Evolutionary conservation across 2,888 invertebrate species (phyloP), one percentile per base, ranked within the genome.

Genomic region (Phanerotoma sp.): DNA sequence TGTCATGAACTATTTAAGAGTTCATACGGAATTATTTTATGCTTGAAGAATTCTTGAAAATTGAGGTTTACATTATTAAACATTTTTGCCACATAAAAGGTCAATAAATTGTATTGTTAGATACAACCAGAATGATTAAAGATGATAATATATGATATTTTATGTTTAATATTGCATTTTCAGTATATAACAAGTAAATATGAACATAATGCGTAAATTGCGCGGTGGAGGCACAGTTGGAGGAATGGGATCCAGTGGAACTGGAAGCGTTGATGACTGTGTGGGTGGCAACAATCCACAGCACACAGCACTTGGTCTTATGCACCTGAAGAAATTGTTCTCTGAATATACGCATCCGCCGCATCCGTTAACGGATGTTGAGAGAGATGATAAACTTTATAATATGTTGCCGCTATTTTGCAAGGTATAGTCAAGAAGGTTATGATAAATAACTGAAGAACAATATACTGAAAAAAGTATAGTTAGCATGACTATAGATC

Each of bases 351-450:
- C 91, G 30, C 94, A 96, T 79, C 93, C 95, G 33, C 82, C 89
- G 32, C 88, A 92, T 66, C 86, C 89, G 3, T 81, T 93, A 11
- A 83, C 85, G 37, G 92, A 93, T 61, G 81, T 84, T 51, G 93
- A 94, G 76, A 86, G 89, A 71, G 96, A 97, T 79, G 91, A 91
- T 72, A 94, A 95, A 78, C 83, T 98, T 11, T 96, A 96, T 79
- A 95, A 94, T 77, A 96, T 99, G 94, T 82, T 99, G 74, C 98
- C 98, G 51, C 82, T 98, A 33, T 98, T 98, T 81, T 96, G 96
- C 81, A 97, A 96, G 86, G 96, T 95, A 82, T 70, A 41, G n/a
- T n/a, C n/a, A n/a, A n/a, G n/a, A n/a, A n/a, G n/a, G n/a, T n/a
- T n/a, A n/a, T n/a, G n/a, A n/a, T n/a, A n/a, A n/a, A n/a, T n/a